A percentile compares a stretch with the other conserved stretches of the same genome.
Evolutionary conservation across 2,797 vertebrate species (phyloP).

Genomic region (Muraenolepis orangiensis): DNA sequence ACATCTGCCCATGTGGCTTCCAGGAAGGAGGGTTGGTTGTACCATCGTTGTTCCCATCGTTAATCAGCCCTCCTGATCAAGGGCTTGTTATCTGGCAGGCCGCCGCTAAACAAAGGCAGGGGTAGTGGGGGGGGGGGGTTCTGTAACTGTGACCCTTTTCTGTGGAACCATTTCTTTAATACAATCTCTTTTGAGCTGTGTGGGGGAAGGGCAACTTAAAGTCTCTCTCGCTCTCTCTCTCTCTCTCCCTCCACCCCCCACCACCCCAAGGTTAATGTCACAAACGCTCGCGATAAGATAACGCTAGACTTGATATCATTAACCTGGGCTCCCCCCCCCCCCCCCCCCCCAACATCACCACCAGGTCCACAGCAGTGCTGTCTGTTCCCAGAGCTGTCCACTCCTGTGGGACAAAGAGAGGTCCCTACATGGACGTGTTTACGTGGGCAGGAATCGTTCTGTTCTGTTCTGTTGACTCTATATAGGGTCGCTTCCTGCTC

Average conservation of each 20-base stretch:
- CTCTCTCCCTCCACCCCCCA: slow-evolving; percentile 10
- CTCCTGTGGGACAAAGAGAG: slow-evolving; percentile 4
- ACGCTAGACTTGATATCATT: slow-evolving; percentile 58
- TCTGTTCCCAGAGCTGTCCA: slow-evolving; percentile 20
- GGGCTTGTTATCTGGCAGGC: slow-evolving; percentile 46
- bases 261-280: slow-evolving; percentile 56
- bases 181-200: slow-evolving; percentile 34
- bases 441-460: no score
- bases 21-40: slow-evolving; percentile 38
- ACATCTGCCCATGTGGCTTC: not conserved
- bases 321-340: slow-evolving; percentile 14
- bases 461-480: no score
- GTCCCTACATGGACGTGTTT: no score
- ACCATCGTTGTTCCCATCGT: slow-evolving; percentile 50
- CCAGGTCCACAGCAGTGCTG: not conserved
- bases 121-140: not conserved
- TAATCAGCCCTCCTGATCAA: slow-evolving; percentile 69
- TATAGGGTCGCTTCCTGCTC: no score
- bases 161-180: slow-evolving; percentile 46
- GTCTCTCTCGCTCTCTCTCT: no score
- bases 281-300: slow-evolving; percentile 55
- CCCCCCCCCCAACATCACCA: not conserved
- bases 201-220: slow-evolving; percentile 16
- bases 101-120: slow-evolving; percentile 30
- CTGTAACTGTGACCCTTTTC: not conserved